A percentile compares a stretch with the other conserved stretches of the same genome.
Conservation (phyloP, 2,113 vertebrate species). For the Progne subis region DNA sequence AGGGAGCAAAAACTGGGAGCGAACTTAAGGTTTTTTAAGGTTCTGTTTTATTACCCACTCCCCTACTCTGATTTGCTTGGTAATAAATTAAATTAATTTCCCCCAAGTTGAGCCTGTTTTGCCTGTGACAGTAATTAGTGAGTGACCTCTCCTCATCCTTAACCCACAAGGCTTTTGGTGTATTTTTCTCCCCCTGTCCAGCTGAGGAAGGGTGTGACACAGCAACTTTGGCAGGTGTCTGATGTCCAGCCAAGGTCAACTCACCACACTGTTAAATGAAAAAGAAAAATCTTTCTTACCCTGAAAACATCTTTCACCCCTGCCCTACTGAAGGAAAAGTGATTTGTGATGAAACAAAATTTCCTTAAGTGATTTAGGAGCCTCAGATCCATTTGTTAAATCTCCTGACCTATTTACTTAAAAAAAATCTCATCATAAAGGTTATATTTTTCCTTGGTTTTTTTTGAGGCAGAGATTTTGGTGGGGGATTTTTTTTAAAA, state of each 20-base stretch:
- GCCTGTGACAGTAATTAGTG: background rate
- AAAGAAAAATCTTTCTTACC: background rate
- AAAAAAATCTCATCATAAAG: background rate
- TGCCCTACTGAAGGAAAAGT: background rate
- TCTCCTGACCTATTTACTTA: background rate
- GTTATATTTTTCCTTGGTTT: background rate
- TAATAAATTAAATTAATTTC: background rate
- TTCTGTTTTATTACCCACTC: background rate
- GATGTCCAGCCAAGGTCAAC: background rate
- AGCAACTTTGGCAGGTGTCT: background rate
- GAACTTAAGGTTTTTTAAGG: background rate
- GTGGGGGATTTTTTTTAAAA: background rate
- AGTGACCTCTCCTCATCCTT: background rate
- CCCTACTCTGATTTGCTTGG: background rate
- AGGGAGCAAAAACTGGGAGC: background rate
- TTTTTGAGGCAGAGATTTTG: background rate
- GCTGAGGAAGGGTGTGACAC: background rate
- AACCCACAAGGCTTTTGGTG: fast-evolving
- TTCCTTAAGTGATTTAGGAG: background rate
- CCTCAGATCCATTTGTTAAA: background rate
- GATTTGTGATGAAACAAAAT: background rate
- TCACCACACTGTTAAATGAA: background rate
- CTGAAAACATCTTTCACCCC: background rate
- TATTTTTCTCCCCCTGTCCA: background rate
- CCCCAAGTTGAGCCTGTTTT: background rate